A percentile compares a stretch with the other conserved stretches of the same genome.
phyloP scores from a whole-genome alignment of 1,140 invertebrate genomes.

The Frieseomelitta varia region DNA sequence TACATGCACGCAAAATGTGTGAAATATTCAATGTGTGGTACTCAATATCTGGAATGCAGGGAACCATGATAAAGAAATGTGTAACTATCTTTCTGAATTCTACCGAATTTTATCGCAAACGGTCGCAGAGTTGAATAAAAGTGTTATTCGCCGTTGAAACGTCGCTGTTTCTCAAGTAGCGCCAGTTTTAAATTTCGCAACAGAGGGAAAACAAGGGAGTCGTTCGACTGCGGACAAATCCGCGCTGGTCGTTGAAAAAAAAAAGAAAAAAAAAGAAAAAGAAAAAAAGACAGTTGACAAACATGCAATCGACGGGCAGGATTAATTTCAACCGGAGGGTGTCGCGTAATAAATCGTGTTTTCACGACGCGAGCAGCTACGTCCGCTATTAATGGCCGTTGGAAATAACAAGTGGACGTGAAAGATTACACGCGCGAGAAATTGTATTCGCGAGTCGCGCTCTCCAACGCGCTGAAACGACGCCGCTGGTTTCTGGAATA shows the following conservation, averaged over 20 bases:
- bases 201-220: not conserved
- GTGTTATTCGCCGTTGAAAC: not conserved
- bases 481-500: constrained; percentile 5
- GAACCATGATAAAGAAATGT: not conserved
- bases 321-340: constrained; percentile 34
- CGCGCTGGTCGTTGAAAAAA: not conserved
- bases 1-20: not conserved
- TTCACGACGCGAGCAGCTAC: constrained; percentile 8
- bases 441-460: not conserved
- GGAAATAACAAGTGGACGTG: constrained; percentile 24
- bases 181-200: not conserved
- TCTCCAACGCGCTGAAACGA: not conserved
- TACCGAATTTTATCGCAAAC: not conserved
- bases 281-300: constrained; percentile 8
- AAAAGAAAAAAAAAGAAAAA: no score
- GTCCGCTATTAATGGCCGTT: constrained; percentile 17
- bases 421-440: constrained; percentile 38
- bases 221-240: not conserved
- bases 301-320: constrained; percentile 25
- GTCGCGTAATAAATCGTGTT: constrained; percentile 37
- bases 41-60: not conserved
- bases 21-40: not conserved
- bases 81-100: not conserved
- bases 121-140: not conserved
- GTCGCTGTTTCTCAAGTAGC: not conserved